A percentile compares a stretch with the other conserved stretches of the same genome.
These are phyloP conservation scores for Limnothrissa miodon DNA, from an alignment of 2,113 vertebrate species.

Conservation along the genomic window DNA sequence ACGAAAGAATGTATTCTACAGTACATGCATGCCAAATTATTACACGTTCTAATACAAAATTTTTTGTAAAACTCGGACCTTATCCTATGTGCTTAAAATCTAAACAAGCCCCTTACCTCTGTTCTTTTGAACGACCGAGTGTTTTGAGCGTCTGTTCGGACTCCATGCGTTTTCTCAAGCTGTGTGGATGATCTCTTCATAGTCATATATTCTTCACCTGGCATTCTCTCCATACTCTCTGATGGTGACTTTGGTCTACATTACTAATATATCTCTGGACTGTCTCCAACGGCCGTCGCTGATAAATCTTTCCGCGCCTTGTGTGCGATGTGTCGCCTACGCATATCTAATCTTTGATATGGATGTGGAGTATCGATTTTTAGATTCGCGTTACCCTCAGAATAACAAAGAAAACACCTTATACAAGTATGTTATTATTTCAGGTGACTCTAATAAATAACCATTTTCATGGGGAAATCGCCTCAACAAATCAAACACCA, in stretches of 20 bases:
- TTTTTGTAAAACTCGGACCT: neutral
- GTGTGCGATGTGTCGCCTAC: neutral
- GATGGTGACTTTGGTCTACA: neutral
- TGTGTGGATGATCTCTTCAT: neutral
- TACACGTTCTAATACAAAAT: neutral
- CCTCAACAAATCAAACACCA: neutral
- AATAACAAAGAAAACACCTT: neutral
- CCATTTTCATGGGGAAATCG: neutral
- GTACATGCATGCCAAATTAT: neutral
- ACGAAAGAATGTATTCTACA: neutral
- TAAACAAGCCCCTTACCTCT: neutral
- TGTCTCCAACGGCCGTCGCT: neutral
- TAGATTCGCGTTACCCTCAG: neutral
- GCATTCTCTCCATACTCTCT: neutral
- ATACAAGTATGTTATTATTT: neutral
- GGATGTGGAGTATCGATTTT: neutral
- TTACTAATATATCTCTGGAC: neutral
- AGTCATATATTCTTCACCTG: neutral
- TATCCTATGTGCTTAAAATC: neutral
- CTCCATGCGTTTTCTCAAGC: neutral
- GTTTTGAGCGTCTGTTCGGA: neutral
- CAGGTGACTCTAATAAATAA: neutral
- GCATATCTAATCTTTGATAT: conserved; percentile 14
- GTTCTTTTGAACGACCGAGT: neutral
- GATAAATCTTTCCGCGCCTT: conserved; percentile 2